Conservation (phyloP, 2,113 vertebrate genomes). For the Osmerus mordax region DNA sequence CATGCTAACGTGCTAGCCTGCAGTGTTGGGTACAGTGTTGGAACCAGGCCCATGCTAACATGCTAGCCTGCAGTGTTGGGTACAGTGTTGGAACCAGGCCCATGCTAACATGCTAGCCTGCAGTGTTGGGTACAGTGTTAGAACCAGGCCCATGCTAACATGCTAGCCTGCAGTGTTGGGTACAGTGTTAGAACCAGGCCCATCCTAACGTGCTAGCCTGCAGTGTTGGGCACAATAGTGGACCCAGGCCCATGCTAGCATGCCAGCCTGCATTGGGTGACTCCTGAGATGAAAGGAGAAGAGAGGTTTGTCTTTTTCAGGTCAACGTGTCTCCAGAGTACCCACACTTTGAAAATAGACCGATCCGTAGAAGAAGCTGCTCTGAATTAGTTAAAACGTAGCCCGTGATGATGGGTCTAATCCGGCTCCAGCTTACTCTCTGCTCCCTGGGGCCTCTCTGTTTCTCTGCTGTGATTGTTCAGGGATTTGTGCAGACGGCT, state of each 20-base stretch:
- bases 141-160: too few species aligned
- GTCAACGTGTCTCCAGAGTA: constrained; percentile 68
- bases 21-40: too few species aligned
- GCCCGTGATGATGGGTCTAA: constrained; percentile 27
- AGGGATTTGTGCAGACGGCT: constrained; percentile 14
- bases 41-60: too few species aligned
- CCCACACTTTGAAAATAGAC: constrained; percentile 61
- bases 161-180: too few species aligned
- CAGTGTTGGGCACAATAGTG: too few species aligned
- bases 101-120: not conserved
- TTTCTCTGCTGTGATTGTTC: constrained; percentile 21
- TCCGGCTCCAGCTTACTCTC: not conserved
- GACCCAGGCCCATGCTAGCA: too few species aligned
- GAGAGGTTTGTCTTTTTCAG: constrained; percentile 66
- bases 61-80: too few species aligned
- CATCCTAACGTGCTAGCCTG: too few species aligned
- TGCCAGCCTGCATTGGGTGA: constrained; percentile 43
- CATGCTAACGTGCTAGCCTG: too few species aligned
- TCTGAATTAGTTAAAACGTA: constrained; percentile 52
- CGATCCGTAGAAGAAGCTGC: constrained; percentile 51
- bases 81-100: too few species aligned
- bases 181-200: too few species aligned
- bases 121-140: constrained; percentile 34
- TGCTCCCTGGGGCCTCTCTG: not conserved
- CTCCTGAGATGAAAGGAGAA: constrained; percentile 63